Percentiles rank a stretch among this genome's conserved stretches.
These are phyloP conservation scores for Ischnura elegans DNA, from an alignment of 2,888 invertebrate species.

Conservation along the genomic window DNA sequence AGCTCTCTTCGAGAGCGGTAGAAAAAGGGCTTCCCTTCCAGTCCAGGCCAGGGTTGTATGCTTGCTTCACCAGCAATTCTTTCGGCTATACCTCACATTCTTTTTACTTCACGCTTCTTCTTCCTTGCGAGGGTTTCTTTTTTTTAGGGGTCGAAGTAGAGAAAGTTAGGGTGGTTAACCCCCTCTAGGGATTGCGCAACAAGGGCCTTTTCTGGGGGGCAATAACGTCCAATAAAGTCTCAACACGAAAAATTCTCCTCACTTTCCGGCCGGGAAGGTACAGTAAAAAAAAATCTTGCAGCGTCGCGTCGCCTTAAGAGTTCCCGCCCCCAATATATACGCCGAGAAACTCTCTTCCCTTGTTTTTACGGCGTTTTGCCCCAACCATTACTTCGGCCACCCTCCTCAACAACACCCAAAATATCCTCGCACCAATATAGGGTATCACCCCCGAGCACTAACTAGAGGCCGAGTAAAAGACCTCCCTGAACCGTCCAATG, in stretches of 20 bases:
- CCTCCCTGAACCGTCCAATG: background rate
- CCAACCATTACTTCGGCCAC: background rate
- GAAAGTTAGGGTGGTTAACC: background rate
- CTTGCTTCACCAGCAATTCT: background rate
- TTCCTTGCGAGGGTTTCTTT: background rate
- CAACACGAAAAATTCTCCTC: background rate
- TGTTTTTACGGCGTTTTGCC: background rate
- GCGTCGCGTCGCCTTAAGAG: background rate
- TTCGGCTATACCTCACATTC: background rate
- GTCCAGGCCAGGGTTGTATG: background rate
- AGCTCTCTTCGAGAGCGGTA: background rate
- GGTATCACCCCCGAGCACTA: too few species aligned
- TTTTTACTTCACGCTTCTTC: background rate
- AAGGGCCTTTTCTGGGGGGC: background rate
- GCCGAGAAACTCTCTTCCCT: background rate
- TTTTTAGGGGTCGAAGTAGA: background rate
- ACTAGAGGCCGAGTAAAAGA: background rate
- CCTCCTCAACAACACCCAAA: background rate
- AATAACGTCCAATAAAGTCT: conserved; percentile 23
- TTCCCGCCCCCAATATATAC: background rate
- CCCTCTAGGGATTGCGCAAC: background rate
- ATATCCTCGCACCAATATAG: background rate
- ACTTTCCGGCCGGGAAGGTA: background rate
- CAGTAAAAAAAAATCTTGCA: background rate
- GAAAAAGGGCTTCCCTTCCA: background rate